Evolutionary conservation across 2,888 invertebrate species (phyloP).

Genomic region (Julus scanicus): DNA sequence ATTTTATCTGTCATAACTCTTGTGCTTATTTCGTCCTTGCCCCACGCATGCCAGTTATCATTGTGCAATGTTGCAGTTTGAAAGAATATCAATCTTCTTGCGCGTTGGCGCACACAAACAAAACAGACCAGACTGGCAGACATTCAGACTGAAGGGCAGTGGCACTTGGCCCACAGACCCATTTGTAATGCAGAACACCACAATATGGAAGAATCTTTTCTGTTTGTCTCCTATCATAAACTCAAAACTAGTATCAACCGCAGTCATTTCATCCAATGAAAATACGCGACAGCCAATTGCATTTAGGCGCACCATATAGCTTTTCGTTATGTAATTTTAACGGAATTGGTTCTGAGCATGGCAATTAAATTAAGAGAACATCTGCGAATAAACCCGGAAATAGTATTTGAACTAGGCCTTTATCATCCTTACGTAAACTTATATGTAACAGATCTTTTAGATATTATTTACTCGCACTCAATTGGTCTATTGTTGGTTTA

Average conservation of each 20-base stretch:
- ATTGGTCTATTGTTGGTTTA: no score
- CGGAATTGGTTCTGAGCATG: not conserved
- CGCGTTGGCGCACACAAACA: not conserved
- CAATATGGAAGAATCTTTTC: not conserved
- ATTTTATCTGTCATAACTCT: not conserved
- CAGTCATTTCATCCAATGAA: not conserved
- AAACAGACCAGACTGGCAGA: not conserved
- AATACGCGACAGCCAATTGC: not conserved
- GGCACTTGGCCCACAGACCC: slow-evolving; percentile 19
- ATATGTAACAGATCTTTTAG: no score
- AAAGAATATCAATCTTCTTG: not conserved
- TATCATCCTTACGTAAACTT: no score
- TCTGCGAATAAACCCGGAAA: not conserved
- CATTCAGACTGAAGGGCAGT: not conserved
- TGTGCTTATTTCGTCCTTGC: not conserved
- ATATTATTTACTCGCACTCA: no score
- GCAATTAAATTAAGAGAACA: not conserved
- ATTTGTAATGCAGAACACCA: not conserved
- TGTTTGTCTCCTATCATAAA: not conserved
- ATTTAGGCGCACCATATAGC: not conserved
- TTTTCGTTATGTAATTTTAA: not conserved
- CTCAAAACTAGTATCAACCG: not conserved
- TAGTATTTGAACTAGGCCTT: no score
- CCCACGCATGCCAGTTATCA: not conserved
- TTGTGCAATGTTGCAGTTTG: not conserved